Base-by-base conservation (phyloP, 2,113 vertebrate genomes). In the Pollachius pollachius region DNA sequence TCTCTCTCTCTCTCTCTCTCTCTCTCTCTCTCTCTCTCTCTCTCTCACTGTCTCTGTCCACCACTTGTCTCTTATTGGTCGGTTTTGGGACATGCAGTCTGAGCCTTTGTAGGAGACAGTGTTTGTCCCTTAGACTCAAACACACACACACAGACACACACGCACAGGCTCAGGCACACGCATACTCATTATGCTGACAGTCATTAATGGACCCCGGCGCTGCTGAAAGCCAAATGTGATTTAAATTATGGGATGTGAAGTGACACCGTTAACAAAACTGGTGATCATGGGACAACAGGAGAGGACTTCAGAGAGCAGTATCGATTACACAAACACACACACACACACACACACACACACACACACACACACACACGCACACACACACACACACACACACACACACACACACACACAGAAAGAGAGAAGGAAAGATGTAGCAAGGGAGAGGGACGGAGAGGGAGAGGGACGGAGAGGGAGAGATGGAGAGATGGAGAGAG, bases 21-120 rank as follows among this genome's bases (percentile, higher is more conserved):
- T 41, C 16, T 41, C 7, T n/a, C 30, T 65, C 16, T 65, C 8
- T 64, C 5, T 16, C 16, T 27, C 16, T 41, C 7, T 11, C 30
- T 65, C 16, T 65, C 8, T 64, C 5, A 2, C 16, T 27, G 15
- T 56, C 19, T 25, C 52, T 58, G 23, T 67, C 74, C 61, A 83
- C 70, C 67, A 75, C 80, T 86, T 68, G 78, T 83, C 79, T 75
- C 81, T 82, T 84, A 83, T 85, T 85, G 84, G 83, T 75, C 84
- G 79, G 84, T 87, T 88, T 82, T 74, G 79, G 69, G 81, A 34
- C 6, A 80, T 82, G 41, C 61, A 79, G 80, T 83, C 82, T 34
- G 30, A 34, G 30, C 30, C 30, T 34, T 34, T 34, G 30, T 34
- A 34, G 6, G 30, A 34, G 30, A 34, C 30, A 34, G 30, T 16